Conservation (phyloP, 2,888 invertebrate species). For the Allolobophora icterica region DNA sequence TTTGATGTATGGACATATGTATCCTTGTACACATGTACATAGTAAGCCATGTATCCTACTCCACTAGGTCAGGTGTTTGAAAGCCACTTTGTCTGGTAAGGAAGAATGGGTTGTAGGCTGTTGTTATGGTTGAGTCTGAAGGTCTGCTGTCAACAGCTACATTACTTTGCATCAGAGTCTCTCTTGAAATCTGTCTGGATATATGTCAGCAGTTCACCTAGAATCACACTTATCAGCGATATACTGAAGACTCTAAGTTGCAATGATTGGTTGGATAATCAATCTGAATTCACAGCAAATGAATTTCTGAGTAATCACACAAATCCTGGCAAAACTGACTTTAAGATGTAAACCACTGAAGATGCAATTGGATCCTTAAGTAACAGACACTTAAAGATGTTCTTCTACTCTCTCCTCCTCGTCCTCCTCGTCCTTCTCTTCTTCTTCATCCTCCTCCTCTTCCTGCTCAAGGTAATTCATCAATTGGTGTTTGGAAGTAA, state of each 20-base stretch:
- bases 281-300: neutral
- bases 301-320: neutral
- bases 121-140: neutral
- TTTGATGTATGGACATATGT: neutral
- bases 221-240: neutral
- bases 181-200: too few relatives aligned
- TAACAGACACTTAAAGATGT: neutral
- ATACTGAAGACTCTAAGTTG: neutral
- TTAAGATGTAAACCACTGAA: neutral
- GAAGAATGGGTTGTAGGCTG: neutral
- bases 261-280: neutral
- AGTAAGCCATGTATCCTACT: neutral
- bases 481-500: neutral
- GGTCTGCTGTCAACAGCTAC: too few relatives aligned
- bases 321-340: neutral
- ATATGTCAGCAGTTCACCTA: too few relatives aligned
- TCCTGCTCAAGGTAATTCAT: neutral
- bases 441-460: neutral
- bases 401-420: neutral
- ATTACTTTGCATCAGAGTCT: neutral
- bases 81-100: neutral
- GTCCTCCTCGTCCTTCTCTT: neutral
- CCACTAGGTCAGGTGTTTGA: neutral
- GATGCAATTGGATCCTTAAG: neutral
- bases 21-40: neutral